phyloP scores from a whole-genome alignment of 1,140 invertebrate genomes.

The Diorhabda sublineata region DNA sequence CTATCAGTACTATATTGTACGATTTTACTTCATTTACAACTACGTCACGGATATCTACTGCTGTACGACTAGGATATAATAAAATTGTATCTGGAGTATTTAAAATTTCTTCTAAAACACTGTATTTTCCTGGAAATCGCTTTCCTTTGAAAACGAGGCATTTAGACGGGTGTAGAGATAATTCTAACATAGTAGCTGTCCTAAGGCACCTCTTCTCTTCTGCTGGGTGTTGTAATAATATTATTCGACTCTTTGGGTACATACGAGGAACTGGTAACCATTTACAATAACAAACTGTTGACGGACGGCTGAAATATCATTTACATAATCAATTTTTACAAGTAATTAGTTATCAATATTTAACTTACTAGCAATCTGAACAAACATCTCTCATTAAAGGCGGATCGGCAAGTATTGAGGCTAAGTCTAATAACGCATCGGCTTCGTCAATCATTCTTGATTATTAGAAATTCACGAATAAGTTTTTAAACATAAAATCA shows the following conservation, averaged over 20 bases:
- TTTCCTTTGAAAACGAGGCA: constrained; percentile 81
- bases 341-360: neutral
- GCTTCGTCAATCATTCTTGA: constrained; percentile 40
- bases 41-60: constrained; percentile 57
- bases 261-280: constrained; percentile 69
- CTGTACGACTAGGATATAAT: constrained; percentile 75
- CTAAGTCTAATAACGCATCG: constrained; percentile 63
- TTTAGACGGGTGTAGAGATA: constrained; percentile 66
- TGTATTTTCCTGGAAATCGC: constrained; percentile 71
- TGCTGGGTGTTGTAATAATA: constrained; percentile 88
- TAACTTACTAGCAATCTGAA: constrained; percentile 63
- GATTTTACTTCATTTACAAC: constrained; percentile 32
- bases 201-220: constrained; percentile 85
- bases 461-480: neutral
- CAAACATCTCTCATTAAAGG: constrained; percentile 66
- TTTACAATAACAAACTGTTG: constrained; percentile 84
- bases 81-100: constrained; percentile 68
- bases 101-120: constrained; percentile 64
- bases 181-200: constrained; percentile 82
- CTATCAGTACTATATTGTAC: constrained; percentile 82
- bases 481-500: too few species aligned
- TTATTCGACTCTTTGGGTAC: constrained; percentile 62
- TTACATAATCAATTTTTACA: neutral
- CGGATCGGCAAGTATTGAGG: constrained; percentile 68
- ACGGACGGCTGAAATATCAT: constrained; percentile 65